A percentile compares a stretch with the other conserved stretches of the same genome.
Conservation (phyloP, 1,140 invertebrate genomes). For the Halotydeus destructor region DNA sequence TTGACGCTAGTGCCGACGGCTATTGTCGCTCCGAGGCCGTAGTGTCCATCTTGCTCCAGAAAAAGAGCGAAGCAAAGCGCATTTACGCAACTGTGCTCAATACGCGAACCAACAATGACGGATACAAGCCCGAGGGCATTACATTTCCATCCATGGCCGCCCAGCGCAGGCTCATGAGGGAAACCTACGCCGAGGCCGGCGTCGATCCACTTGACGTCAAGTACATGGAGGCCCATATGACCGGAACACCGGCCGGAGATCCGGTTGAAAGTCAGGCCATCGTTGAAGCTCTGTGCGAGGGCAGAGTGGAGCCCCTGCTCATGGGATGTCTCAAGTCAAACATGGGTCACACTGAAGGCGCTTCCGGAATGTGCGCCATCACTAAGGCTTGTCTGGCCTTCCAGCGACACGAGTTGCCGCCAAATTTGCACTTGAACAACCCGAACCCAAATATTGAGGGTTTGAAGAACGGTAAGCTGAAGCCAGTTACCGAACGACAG, state of each 20-base stretch:
- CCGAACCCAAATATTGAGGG: slow-evolving; percentile 33
- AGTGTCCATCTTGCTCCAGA: slow-evolving; percentile 30
- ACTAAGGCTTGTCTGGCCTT: slow-evolving; percentile 34
- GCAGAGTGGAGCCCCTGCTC: slow-evolving; percentile 42
- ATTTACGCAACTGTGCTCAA: slow-evolving; percentile 39
- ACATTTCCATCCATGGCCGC: slow-evolving; percentile 46
- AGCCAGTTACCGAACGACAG: too few species aligned
- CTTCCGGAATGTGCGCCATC: slow-evolving; percentile 66
- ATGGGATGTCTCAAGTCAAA: slow-evolving; percentile 94
- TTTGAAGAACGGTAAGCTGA: slow-evolving; percentile 48
- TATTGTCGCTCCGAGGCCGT: slow-evolving; percentile 31
- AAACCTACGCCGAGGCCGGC: slow-evolving; percentile 57
- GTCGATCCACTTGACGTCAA: slow-evolving; percentile 53
- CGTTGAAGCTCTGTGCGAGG: slow-evolving; percentile 52
- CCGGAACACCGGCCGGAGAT: slow-evolving; percentile 47
- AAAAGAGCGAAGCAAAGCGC: slow-evolving; percentile 24
- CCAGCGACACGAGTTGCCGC: slow-evolving; percentile 27
- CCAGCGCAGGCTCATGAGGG: slow-evolving; percentile 59
- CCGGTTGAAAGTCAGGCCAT: slow-evolving; percentile 64
- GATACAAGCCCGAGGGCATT: slow-evolving; percentile 51
- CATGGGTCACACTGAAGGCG: slow-evolving; percentile 90
- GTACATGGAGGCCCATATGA: slow-evolving; percentile 90
- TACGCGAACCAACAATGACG: slow-evolving; percentile 68
- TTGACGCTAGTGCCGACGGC: slow-evolving; percentile 58
- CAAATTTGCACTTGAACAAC: slow-evolving; percentile 32